These are phyloP conservation scores for Drosophila setosimentum DNA, from an alignment of 2,888 invertebrate genomes.

Conservation along the genomic window DNA sequence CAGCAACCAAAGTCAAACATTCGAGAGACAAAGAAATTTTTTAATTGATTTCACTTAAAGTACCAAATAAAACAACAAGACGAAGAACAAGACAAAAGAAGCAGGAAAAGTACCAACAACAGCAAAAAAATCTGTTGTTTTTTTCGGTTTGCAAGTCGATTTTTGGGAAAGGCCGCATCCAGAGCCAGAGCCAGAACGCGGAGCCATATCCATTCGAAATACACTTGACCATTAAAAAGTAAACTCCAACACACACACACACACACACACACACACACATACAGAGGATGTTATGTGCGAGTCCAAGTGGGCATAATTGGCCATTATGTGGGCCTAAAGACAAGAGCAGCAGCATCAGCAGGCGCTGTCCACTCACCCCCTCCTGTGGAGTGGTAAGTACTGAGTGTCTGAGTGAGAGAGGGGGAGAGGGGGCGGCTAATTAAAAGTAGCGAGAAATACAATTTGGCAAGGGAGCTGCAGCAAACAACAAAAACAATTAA, in stretches of 20 bases:
- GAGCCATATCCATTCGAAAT: slow-evolving; percentile 47
- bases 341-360: slow-evolving; percentile 24
- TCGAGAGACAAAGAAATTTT: slow-evolving; percentile 79
- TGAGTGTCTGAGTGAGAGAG: neutral
- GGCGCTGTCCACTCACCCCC: slow-evolving; percentile 2
- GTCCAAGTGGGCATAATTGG: slow-evolving; percentile 76
- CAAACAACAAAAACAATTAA: slow-evolving; percentile 10
- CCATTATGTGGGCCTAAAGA: slow-evolving; percentile 74
- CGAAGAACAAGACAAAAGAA: slow-evolving; percentile 30
- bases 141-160: slow-evolving; percentile 34
- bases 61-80: slow-evolving; percentile 52
- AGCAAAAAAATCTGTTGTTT: slow-evolving; percentile 39
- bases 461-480: slow-evolving; percentile 53
- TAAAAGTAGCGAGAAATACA: slow-evolving; percentile 75
- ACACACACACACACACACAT: neutral
- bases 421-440: slow-evolving; percentile 54
- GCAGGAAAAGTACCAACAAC: slow-evolving; percentile 33
- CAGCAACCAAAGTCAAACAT: slow-evolving; percentile 69
- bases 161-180: slow-evolving; percentile 54
- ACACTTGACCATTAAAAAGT: slow-evolving; percentile 76
- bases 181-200: slow-evolving; percentile 26
- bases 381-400: neutral
- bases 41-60: slow-evolving; percentile 81
- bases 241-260: slow-evolving; percentile 37
- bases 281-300: slow-evolving; percentile 33